Evolutionary conservation across 1,140 invertebrate genomes (phyloP), one percentile per base, ranked within the genome.

Genomic region (Tetraneura akinire): DNA sequence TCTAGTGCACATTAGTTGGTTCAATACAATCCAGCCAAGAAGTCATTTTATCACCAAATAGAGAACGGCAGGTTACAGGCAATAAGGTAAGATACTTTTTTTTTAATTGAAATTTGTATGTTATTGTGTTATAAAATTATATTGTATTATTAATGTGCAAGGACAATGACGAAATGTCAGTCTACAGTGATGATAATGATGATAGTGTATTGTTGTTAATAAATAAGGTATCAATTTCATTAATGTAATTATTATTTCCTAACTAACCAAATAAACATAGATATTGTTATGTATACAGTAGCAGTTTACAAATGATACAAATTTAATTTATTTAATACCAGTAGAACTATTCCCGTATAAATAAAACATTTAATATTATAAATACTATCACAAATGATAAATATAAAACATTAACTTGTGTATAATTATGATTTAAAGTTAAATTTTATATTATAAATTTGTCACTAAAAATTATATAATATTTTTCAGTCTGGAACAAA

Each of bases 21-120:
- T 96, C 95, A 64, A 88, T 96, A 83, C 93, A 94, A 88, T 94
- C 93, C 82, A 92, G 91, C 83, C 94, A 96, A 85, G 94, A 96
- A 88, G 91, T 94, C 80, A 90, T 96, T 80, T 92, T 95, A 83
- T 96, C 94, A 84, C 94, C 94, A 81, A 95, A 94, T 87, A 90
- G 93, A 85, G 94, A 95, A 87, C 89, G 92, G 85, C 91, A 93
- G 88, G 90, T 91, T 84, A 87, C 71, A 32, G 70, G 68, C 55
- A 78, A 62, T 29, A 78, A 78, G 74, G 74, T 78, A 78, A 62
- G 37, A 16, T n/a, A 9, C 9, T 37, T 57, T 23, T 16, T 0
- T 0, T 37, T 37, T 8, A 13, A 55, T 42, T 14, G 16, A 37
- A 37, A 37, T 37, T 21, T 76, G 37, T 23, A 57, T 37, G 37